These are phyloP conservation scores for Melanotaenia boesemani DNA, from an alignment of 2,797 vertebrate species.

Conservation along the genomic window DNA sequence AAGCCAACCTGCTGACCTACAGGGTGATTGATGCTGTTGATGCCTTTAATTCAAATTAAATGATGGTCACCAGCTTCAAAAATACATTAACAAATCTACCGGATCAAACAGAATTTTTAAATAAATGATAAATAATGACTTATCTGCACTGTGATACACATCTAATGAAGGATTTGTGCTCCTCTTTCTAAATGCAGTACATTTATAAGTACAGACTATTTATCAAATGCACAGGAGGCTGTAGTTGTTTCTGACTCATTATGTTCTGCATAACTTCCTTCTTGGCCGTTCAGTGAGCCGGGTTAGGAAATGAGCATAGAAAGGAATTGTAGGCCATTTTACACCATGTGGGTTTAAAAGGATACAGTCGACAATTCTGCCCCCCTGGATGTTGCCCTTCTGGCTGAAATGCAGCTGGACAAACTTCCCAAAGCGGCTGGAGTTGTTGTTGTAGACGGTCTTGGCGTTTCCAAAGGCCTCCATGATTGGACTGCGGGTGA, in stretches of 20 bases:
- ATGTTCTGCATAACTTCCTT: slow-evolving; percentile 8
- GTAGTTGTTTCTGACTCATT: not conserved
- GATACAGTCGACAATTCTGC: slow-evolving; percentile 98
- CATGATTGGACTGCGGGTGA: slow-evolving; percentile 91
- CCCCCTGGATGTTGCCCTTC: slow-evolving; percentile 97
- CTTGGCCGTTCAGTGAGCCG: not conserved
- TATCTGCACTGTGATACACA: not conserved
- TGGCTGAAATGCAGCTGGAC: slow-evolving; percentile 95
- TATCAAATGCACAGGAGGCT: not conserved
- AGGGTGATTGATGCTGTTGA: not conserved
- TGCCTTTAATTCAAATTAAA: not conserved
- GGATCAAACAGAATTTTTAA: too few species aligned
- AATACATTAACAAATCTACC: too few species aligned
- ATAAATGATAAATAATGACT: too few species aligned
- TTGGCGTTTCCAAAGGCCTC: slow-evolving; percentile 97
- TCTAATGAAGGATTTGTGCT: not conserved
- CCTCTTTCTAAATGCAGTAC: too few species aligned
- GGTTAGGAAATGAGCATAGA: not conserved
- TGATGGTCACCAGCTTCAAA: not conserved
- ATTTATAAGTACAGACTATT: too few species aligned
- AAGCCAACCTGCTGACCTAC: not conserved
- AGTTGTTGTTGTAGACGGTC: slow-evolving; percentile 99
- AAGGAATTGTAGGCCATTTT: not conserved
- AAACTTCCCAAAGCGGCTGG: slow-evolving; percentile 98
- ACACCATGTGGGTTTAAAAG: slow-evolving; percentile 58